phyloP scores from a whole-genome alignment of 2,888 invertebrate genomes.

The Polylopha cassiicola region DNA sequence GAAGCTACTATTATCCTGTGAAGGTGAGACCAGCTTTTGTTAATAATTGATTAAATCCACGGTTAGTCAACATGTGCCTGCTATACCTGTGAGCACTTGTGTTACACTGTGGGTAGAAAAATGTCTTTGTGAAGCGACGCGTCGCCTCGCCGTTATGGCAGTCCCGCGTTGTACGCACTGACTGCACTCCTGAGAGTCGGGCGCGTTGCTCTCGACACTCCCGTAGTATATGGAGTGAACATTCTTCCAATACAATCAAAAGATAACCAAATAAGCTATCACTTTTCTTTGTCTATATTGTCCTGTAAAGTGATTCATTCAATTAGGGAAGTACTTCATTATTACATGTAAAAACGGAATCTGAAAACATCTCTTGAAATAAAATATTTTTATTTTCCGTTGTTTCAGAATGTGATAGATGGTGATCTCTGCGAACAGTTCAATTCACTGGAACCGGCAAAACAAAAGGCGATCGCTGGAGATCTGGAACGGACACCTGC shows the following conservation, averaged over 20 bases:
- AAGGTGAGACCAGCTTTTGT: conserved; percentile 79
- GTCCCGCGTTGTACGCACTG: conserved; percentile 37
- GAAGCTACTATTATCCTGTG: conserved; percentile 98
- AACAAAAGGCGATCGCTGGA: conserved; percentile 96
- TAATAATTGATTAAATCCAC: conserved; percentile 36
- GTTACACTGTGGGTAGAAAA: conserved; percentile 71
- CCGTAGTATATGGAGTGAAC: conserved; percentile 69
- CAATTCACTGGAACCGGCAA: conserved; percentile 94
- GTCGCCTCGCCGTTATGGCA: conserved; percentile 53
- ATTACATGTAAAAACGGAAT: no score
- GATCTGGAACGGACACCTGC: conserved; percentile 97
- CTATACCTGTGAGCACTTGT: conserved; percentile 39
- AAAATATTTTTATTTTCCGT: conserved; percentile 21
- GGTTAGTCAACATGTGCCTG: conserved; percentile 64
- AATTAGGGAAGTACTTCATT: no score
- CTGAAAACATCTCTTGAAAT: no score
- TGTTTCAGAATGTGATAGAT: conserved; percentile 94
- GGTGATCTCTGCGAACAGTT: conserved; percentile 99
- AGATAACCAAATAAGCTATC: neutral
- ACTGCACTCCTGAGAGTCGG: conserved; percentile 68
- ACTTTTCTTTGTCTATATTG: no score
- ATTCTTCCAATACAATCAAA: conserved; percentile 25
- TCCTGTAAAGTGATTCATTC: no score
- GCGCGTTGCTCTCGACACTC: conserved; percentile 34
- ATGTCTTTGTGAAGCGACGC: conserved; percentile 34